phyloP scores from a whole-genome alignment of 1,140 invertebrate genomes.

The Wiebesia pumilae region DNA sequence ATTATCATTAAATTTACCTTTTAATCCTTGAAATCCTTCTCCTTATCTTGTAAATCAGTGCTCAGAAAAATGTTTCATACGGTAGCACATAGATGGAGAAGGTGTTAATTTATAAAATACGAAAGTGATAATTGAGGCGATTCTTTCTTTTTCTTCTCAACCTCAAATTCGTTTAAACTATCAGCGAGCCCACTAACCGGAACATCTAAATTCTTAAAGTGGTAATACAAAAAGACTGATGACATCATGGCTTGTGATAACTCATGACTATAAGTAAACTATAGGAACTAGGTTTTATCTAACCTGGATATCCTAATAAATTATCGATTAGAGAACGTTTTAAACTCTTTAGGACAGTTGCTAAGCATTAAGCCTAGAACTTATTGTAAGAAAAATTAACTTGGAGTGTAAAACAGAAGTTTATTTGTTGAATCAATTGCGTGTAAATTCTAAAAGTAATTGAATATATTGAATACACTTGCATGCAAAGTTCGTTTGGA shows the following conservation, averaged over 20 bases:
- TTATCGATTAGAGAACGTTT: not conserved
- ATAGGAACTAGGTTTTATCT: not conserved
- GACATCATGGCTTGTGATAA: not conserved
- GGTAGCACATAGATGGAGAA: no score
- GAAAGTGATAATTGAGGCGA: not conserved
- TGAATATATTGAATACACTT: no score
- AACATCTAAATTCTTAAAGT: not conserved
- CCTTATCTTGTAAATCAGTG: no score
- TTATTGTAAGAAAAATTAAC: no score
- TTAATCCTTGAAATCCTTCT: no score
- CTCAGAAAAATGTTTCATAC: no score
- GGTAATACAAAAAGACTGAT: not conserved
- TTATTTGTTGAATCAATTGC: no score
- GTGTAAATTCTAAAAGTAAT: no score
- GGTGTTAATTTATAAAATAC: not conserved
- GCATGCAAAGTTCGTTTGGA: no score
- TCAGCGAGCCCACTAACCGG: not conserved
- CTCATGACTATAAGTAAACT: not conserved
- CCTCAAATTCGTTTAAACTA: not conserved
- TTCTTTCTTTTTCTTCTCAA: not conserved
- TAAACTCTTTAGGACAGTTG: not conserved
- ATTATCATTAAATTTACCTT: no score
- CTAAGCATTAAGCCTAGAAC: no score
- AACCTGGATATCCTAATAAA: not conserved
- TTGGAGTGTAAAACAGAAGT: no score